Percentiles rank a stretch among this genome's conserved stretches.
Conservation (phyloP, 2,888 invertebrate genomes). For the Suillia variegata region DNA sequence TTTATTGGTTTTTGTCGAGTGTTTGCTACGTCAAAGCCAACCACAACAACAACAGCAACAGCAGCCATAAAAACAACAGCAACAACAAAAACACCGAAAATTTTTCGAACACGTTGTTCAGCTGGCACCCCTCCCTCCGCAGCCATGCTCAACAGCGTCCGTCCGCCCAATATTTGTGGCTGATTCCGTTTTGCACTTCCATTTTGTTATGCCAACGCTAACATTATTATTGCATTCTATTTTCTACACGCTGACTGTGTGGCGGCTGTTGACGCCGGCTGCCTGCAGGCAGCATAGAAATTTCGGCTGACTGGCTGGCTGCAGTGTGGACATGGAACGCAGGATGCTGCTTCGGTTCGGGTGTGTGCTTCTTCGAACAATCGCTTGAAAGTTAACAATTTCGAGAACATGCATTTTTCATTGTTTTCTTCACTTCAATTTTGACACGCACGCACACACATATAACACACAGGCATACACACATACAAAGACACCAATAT, state of each 20-base stretch:
- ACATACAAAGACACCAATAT: neutral
- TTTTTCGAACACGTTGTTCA: no score
- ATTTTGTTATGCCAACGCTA: conserved; percentile 2
- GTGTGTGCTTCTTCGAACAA: neutral
- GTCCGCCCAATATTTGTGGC: neutral
- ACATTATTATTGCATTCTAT: neutral
- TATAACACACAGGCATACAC: neutral
- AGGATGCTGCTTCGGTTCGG: conserved; percentile 1
- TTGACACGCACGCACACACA: neutral
- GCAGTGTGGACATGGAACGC: neutral
- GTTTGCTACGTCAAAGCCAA: no score
- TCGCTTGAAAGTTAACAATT: neutral
- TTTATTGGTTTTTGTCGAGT: no score
- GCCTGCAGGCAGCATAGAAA: neutral
- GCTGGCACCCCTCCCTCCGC: no score
- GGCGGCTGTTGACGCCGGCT: neutral
- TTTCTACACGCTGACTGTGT: neutral
- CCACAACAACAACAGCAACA: no score
- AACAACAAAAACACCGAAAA: no score
- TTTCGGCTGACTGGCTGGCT: neutral
- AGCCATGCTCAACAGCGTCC: no score
- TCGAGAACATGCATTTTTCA: conserved; percentile 6
- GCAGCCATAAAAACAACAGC: no score
- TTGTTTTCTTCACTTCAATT: conserved; percentile 2
- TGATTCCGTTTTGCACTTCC: neutral